Evolutionary conservation across 2,888 invertebrate species (phyloP).

Genomic region (Lasioglossum leucozonium): DNA sequence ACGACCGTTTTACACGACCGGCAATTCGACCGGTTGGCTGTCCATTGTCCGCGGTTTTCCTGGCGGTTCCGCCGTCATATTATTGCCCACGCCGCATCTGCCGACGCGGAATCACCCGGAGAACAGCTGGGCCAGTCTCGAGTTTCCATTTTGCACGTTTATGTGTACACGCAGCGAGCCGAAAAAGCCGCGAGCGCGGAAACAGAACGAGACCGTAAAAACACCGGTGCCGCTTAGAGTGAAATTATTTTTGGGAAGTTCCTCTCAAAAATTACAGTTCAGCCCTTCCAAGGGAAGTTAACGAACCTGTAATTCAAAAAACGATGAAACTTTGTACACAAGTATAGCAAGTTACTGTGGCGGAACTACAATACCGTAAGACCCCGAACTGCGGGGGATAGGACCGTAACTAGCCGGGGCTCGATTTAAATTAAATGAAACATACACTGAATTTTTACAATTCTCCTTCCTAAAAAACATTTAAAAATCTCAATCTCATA

Average conservation of each 20-base stretch:
- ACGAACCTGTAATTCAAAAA: too few relatives aligned
- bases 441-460: too few relatives aligned
- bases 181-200: conserved; percentile 27
- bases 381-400: too few relatives aligned
- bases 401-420: too few relatives aligned
- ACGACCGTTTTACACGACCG: conserved; percentile 53
- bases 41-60: conserved; percentile 62
- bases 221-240: background rate
- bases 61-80: conserved; percentile 34
- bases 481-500: too few relatives aligned
- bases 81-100: conserved; percentile 58
- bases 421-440: too few relatives aligned
- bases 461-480: too few relatives aligned
- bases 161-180: background rate
- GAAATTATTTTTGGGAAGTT: conserved; percentile 26
- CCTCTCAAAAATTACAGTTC: background rate
- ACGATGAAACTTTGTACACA: too few relatives aligned
- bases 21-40: conserved; percentile 37
- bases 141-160: conserved; percentile 53
- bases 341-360: too few relatives aligned
- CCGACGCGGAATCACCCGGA: conserved; percentile 20
- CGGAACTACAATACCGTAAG: too few relatives aligned
- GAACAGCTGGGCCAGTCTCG: conserved; percentile 54
- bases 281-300: too few relatives aligned
- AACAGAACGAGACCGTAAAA: conserved; percentile 11